Base-by-base conservation (phyloP, 2,888 invertebrate species). In the Cryptosula pallasiana region DNA sequence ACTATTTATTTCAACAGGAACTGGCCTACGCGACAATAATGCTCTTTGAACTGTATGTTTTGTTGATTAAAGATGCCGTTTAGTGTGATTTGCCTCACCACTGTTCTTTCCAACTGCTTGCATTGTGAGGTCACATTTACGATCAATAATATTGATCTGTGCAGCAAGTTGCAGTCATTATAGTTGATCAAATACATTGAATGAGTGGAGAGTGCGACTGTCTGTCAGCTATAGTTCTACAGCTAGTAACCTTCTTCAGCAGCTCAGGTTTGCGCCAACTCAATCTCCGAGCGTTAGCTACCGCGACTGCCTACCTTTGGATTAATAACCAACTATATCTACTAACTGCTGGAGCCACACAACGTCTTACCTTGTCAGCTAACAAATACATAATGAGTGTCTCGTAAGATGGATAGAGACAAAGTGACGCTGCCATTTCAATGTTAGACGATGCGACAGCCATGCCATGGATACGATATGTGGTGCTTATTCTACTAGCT, bases 401-500 rank as follows among this genome's bases (percentile, higher is more conserved):
- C 45, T 13, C 20, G 9, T 45, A 45, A 45, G 5, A 45, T 45
- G 45, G 45, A 45, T 45, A 45, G 45, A 45, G 45, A 45, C 45
- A 20, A 45, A 13, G 20, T 20, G 45, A 5, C 20, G 20, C 45
- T 45, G 45, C 45, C 45, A 45, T 45, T 20, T 45, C 45, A 57
- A 23, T 32, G 32, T 63, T 63, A 63, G 63, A 63, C 34, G 29
- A 63, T 63, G 63, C 63, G 25, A 13, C 32, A 63, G 27, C 32
- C 63, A 63, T 63, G 63, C 63, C 27, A 63, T 63, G 63, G 63
- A 63, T 13, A 63, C 27, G 27, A 13, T 63, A 16, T 63, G 63
- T 63, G 63, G 63, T 63, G 9, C 9, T 32, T 63, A 45, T 45
- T 45, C 20, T 45, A 13, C 45, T 45, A 13, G 45, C 20, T 45